phyloP scores from a whole-genome alignment of 2,888 invertebrate genomes.

The Lasiommata megera region DNA sequence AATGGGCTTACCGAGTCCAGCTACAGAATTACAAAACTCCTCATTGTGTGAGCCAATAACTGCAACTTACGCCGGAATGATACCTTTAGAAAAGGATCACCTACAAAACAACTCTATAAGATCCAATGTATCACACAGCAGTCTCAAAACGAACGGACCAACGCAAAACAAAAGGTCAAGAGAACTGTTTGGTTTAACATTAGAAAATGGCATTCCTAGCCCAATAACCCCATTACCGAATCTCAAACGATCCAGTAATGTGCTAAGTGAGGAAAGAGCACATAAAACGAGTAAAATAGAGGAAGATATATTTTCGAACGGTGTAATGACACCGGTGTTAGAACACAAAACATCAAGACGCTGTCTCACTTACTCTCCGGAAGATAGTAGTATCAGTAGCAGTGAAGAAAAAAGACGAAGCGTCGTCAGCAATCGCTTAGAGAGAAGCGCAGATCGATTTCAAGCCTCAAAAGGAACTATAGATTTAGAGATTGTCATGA shows the following conservation, averaged over 20 bases:
- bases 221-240: constrained; percentile 72
- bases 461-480: constrained; percentile 79
- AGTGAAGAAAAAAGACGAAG: constrained; percentile 79
- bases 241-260: constrained; percentile 65
- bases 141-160: constrained; percentile 56
- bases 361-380: constrained; percentile 82
- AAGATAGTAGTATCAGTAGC: constrained; percentile 72
- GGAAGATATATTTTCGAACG: constrained; percentile 63
- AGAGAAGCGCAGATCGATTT: constrained; percentile 60
- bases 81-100: constrained; percentile 34
- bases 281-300: constrained; percentile 77
- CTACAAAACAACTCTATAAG: constrained; percentile 46
- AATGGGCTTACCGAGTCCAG: constrained; percentile 71
- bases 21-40: constrained; percentile 57
- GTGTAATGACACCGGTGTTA: constrained; percentile 67
- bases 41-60: constrained; percentile 58
- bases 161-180: constrained; percentile 54
- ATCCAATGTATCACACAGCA: constrained; percentile 69
- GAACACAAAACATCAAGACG: constrained; percentile 77
- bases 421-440: constrained; percentile 70
- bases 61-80: constrained; percentile 37
- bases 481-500: constrained; percentile 83
- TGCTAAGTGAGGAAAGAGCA: constrained; percentile 67
- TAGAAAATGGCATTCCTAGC: constrained; percentile 77
- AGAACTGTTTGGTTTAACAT: constrained; percentile 68